phyloP scores from a whole-genome alignment of 1,140 invertebrate species.

The Drosophila sturtevanti region DNA sequence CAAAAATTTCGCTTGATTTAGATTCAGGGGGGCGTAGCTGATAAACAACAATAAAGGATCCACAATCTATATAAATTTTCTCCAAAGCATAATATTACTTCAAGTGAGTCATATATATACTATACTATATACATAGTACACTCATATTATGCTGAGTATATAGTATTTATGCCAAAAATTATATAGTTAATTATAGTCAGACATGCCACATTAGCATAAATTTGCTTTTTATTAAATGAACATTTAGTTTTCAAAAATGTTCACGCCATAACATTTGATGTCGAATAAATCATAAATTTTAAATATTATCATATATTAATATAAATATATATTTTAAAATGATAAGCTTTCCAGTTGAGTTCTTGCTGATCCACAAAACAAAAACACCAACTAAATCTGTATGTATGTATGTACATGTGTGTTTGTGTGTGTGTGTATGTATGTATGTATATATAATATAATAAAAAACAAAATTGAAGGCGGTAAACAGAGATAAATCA shows the following conservation, averaged over 20 bases:
- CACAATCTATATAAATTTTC: neutral
- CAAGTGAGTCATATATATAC: constrained; percentile 4
- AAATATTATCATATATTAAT: too few species aligned
- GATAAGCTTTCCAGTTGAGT: constrained; percentile 34
- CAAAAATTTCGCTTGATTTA: constrained; percentile 26
- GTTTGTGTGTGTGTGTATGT: neutral
- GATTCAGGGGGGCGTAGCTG: constrained; percentile 23
- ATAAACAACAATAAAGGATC: constrained; percentile 21
- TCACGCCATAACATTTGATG: constrained; percentile 16
- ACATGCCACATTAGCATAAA: constrained; percentile 38
- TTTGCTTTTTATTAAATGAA: constrained; percentile 45
- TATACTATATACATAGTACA: constrained; percentile 2
- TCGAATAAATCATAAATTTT: constrained; percentile 46
- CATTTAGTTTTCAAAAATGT: constrained; percentile 36
- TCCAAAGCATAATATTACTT: neutral
- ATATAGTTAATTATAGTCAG: constrained; percentile 36
- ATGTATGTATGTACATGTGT: neutral
- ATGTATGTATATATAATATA: neutral
- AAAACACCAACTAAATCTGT: neutral
- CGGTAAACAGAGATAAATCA: constrained; percentile 67
- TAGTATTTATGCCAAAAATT: constrained; percentile 24
- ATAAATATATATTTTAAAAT: constrained; percentile 27
- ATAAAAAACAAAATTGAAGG: constrained; percentile 15
- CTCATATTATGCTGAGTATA: too few species aligned
- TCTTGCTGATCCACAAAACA: constrained; percentile 42